Conservation (phyloP, 2,797 vertebrate species). For the Hylomyscus alleni region DNA sequence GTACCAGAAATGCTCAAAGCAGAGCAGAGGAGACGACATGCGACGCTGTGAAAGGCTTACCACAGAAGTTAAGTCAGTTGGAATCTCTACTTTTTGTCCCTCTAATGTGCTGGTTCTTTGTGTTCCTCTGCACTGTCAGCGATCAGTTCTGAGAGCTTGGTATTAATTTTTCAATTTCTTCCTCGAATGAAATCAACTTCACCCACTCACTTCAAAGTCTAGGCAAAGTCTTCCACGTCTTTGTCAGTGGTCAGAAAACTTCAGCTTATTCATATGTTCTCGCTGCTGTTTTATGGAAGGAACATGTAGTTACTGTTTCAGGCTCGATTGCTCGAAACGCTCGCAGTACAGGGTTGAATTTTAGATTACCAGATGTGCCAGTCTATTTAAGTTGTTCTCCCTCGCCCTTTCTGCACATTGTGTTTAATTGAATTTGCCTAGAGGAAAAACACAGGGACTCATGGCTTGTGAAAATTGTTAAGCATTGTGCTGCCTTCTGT, state of each 20-base stretch:
- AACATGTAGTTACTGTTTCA: not conserved
- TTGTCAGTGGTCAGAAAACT: slow-evolving; percentile 19
- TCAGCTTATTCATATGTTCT: slow-evolving; percentile 12
- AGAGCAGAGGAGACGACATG: not conserved
- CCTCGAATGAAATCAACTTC: not conserved
- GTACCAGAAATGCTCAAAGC: not conserved
- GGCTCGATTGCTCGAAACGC: not conserved
- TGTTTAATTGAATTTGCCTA: not conserved
- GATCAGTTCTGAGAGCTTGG: slow-evolving; percentile 13
- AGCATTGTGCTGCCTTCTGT: not conserved
- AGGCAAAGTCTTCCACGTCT: not conserved
- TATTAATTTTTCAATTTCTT: slow-evolving; percentile 41
- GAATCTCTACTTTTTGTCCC: not conserved
- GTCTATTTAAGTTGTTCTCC: not conserved
- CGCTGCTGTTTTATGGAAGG: not conserved
- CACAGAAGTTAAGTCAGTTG: not conserved
- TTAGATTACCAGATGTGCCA: not conserved
- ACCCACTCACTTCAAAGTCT: slow-evolving; percentile 21
- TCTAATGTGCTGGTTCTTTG: slow-evolving; percentile 20
- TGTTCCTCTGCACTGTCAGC: slow-evolving; percentile 6
- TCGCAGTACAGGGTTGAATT: not conserved
- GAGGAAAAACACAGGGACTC: not conserved
- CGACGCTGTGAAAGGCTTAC: not conserved
- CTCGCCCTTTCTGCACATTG: not conserved
- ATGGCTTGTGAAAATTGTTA: not conserved